phyloP scores from a whole-genome alignment of 2,113 vertebrate genomes.

The Isurus oxyrinchus region DNA sequence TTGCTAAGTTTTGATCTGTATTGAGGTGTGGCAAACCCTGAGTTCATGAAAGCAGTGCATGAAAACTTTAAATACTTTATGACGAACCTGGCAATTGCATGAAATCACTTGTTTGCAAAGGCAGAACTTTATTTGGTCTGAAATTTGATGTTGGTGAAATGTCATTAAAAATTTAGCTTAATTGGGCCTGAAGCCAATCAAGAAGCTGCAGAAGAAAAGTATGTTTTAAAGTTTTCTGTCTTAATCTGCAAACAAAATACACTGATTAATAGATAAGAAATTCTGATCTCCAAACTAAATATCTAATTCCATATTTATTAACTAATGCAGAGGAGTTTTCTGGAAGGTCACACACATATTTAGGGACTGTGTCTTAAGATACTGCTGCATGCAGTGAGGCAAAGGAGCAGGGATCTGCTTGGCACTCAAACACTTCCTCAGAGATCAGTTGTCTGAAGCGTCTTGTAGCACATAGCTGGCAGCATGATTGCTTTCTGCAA shows the following conservation, averaged over 20 bases:
- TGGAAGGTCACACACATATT: background rate
- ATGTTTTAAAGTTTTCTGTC: background rate
- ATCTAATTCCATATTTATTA: background rate
- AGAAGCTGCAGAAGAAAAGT: background rate
- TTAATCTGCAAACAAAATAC: background rate
- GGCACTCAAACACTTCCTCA: background rate
- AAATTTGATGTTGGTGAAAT: background rate
- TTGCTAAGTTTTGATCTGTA: no score
- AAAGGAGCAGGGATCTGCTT: background rate
- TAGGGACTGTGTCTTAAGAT: background rate
- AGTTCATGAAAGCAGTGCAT: no score
- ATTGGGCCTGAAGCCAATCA: background rate
- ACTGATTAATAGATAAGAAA: background rate
- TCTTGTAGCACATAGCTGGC: no score
- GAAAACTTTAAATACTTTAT: no score
- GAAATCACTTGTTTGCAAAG: background rate
- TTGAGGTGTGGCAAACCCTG: no score
- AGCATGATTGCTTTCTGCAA: background rate
- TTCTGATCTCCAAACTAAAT: no score
- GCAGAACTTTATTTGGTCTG: background rate
- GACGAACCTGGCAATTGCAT: background rate
- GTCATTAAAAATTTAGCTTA: background rate
- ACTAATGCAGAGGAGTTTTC: background rate
- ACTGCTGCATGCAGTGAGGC: background rate
- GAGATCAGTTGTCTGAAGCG: background rate